These are phyloP conservation scores for Lates calcarifer DNA, from an alignment of 2,113 vertebrate species.

Conservation along the genomic window DNA sequence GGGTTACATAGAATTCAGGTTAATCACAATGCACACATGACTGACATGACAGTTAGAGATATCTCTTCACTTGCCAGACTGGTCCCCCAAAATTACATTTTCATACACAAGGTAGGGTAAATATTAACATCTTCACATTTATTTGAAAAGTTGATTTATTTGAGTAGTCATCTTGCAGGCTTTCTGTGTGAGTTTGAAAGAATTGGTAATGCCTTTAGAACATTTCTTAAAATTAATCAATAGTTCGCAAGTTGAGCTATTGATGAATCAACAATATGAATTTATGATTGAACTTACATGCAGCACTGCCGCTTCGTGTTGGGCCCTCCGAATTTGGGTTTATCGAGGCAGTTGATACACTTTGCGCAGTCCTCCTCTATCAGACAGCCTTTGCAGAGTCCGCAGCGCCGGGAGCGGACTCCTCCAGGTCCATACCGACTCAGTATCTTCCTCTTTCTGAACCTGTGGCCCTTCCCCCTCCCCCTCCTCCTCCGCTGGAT, in stretches of 20 bases:
- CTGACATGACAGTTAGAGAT: not conserved
- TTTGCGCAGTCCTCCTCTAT: conserved; percentile 88
- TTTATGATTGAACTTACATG: conserved; percentile 85
- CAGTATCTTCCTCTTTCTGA: conserved; percentile 39
- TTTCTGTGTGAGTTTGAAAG: not conserved
- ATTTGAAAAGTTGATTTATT: not conserved
- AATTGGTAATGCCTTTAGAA: not conserved
- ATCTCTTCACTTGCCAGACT: not conserved
- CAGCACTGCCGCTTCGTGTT: conserved; percentile 95
- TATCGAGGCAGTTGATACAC: conserved; percentile 92
- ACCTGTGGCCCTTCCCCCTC: conserved; percentile 61
- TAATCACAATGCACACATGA: not conserved
- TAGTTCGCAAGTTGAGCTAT: not conserved
- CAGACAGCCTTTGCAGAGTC: conserved; percentile 88
- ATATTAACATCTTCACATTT: not conserved
- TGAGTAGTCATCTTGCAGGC: not conserved
- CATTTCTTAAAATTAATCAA: not conserved
- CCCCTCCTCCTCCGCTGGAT: conserved; percentile 64
- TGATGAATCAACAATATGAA: not conserved
- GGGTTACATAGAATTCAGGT: not conserved
- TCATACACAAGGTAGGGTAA: not conserved
- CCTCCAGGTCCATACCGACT: conserved; percentile 59
- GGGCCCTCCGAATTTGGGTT: conserved; percentile 93
- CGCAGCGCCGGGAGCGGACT: conserved; percentile 84
- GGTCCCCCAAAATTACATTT: not conserved